Evolutionary conservation across 1,140 invertebrate genomes (phyloP).

Genomic region (Sitophilus oryzae): DNA sequence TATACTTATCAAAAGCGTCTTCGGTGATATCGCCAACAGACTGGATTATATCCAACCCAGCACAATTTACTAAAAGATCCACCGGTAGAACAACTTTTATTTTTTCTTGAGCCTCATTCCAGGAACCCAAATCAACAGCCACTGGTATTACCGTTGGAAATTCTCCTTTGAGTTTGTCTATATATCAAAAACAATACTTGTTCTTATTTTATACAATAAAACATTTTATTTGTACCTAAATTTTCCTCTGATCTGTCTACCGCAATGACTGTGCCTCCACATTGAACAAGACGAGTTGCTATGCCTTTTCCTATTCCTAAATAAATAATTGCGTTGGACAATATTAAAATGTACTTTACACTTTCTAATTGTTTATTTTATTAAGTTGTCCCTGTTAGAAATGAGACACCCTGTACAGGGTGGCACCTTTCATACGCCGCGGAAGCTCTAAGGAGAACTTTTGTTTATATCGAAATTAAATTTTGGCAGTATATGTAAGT

Average conservation of each 20-base stretch:
- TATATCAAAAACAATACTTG: neutral
- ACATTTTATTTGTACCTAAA: conserved; percentile 34
- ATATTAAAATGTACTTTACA: too few species aligned
- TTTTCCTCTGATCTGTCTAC: conserved; percentile 48
- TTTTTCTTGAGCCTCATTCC: conserved; percentile 61
- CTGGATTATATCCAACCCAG: conserved; percentile 55
- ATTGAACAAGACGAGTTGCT: conserved; percentile 46
- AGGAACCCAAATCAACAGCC: conserved; percentile 66
- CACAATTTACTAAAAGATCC: conserved; percentile 81
- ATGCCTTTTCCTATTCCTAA: conserved; percentile 55
- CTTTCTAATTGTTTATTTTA: too few species aligned
- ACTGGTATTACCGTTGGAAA: conserved; percentile 58
- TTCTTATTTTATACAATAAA: neutral
- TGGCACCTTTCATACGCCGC: too few species aligned
- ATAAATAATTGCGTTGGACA: conserved; percentile 5
- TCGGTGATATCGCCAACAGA: conserved; percentile 59
- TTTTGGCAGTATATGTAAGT: too few species aligned
- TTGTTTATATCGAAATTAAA: too few species aligned
- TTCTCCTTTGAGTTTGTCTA: conserved; percentile 54
- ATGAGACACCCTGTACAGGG: too few species aligned
- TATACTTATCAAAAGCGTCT: conserved; percentile 67
- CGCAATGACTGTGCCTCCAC: conserved; percentile 52
- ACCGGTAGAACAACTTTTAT: conserved; percentile 54
- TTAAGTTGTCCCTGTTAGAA: too few species aligned
- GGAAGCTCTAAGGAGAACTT: too few species aligned